A percentile compares a stretch with the other conserved stretches of the same genome.
Evolutionary conservation across 2,113 vertebrate genomes (phyloP).

Genomic region (Mustelus asterias): DNA sequence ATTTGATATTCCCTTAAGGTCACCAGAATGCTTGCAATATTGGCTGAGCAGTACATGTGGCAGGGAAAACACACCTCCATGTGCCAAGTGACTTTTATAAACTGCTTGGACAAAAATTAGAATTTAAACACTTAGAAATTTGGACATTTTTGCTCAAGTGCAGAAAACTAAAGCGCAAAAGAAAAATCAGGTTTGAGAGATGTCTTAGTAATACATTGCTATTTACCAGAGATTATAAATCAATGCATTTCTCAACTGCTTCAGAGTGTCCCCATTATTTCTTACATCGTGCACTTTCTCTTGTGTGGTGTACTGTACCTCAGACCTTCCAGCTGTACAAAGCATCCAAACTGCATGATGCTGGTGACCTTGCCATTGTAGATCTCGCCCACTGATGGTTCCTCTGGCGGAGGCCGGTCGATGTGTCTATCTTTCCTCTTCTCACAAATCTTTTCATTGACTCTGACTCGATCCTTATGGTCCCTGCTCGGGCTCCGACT

Average conservation of each 20-base stretch:
- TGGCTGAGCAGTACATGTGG: not conserved
- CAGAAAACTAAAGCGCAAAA: not conserved
- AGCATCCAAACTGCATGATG: constrained; percentile 98
- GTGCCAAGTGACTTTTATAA: not conserved
- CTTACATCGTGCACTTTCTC: no score
- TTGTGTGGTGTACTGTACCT: constrained; percentile 55
- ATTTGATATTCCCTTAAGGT: not conserved
- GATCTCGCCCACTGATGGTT: constrained; percentile 89
- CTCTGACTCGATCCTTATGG: constrained; percentile 51
- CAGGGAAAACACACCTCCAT: not conserved
- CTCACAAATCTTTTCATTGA: constrained; percentile 48
- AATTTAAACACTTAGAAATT: constrained; percentile 3
- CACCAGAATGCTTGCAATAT: not conserved
- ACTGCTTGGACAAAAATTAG: not conserved
- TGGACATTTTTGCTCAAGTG: not conserved
- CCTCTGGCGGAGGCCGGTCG: constrained; percentile 85
- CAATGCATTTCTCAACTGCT: not conserved
- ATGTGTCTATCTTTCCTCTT: constrained; percentile 91
- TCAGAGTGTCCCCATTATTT: not conserved
- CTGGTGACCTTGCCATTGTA: constrained; percentile 96
- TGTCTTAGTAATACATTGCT: not conserved
- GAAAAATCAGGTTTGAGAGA: not conserved
- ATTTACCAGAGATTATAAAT: not conserved
- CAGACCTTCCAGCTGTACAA: constrained; percentile 92
- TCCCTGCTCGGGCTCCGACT: constrained; percentile 73